Conservation (phyloP, 1,140 invertebrate species). For the Cotesia typhae region DNA sequence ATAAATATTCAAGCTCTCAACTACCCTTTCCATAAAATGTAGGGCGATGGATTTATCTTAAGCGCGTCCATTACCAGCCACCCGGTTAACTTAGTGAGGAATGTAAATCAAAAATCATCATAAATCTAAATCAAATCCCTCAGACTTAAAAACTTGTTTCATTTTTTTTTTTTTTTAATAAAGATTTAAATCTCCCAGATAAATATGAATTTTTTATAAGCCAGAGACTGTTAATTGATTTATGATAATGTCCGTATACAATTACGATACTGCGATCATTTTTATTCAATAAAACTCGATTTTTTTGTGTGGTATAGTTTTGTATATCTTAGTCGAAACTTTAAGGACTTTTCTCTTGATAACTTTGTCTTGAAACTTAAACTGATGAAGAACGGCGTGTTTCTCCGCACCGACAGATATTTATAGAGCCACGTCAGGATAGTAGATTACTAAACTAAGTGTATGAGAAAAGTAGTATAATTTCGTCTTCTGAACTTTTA, state of each 20-base stretch:
- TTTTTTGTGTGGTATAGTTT: too few species aligned
- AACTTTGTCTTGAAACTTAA: not conserved
- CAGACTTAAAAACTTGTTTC: not conserved
- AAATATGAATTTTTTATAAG: too few species aligned
- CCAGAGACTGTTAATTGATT: too few species aligned
- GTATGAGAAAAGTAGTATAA: slow-evolving; percentile 48
- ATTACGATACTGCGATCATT: too few species aligned
- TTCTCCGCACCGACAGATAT: slow-evolving; percentile 10
- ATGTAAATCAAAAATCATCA: too few species aligned
- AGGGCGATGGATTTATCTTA: slow-evolving; percentile 38
- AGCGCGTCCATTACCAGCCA: slow-evolving; percentile 38
- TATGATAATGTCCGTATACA: too few species aligned
- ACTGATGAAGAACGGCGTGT: not conserved
- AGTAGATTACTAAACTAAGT: slow-evolving; percentile 36
- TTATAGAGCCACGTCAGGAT: slow-evolving; percentile 33
- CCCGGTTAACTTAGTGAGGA: too few species aligned
- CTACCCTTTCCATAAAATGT: slow-evolving; percentile 16
- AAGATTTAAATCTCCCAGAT: too few species aligned
- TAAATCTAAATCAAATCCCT: not conserved
- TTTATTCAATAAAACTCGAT: too few species aligned
- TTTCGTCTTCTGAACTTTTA: slow-evolving; percentile 55
- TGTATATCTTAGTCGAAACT: not conserved
- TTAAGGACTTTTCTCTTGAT: not conserved
- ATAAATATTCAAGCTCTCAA: slow-evolving; percentile 39
- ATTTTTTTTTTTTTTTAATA: too few species aligned